Conservation (phyloP, 1,140 invertebrate species). For the Phenacoccus solenopsis region DNA sequence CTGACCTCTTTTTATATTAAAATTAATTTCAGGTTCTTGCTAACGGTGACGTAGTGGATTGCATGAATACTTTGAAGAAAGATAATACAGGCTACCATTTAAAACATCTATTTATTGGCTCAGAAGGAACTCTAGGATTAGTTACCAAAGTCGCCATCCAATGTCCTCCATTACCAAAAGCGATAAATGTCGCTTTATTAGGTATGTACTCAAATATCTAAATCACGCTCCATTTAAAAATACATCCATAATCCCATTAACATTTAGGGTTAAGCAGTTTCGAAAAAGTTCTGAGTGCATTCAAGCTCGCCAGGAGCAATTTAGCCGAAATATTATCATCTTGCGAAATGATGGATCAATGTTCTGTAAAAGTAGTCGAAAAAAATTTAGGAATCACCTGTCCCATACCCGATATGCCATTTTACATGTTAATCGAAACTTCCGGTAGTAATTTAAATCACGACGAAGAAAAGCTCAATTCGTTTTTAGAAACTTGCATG, state of each 20-base stretch:
- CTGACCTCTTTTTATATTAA: background rate
- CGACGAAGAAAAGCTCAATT: slow-evolving; percentile 73
- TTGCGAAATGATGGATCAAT: slow-evolving; percentile 79
- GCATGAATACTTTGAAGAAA: slow-evolving; percentile 76
- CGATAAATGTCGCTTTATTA: slow-evolving; percentile 73
- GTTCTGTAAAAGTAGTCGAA: slow-evolving; percentile 40
- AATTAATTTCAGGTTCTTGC: slow-evolving; percentile 57
- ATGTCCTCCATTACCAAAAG: slow-evolving; percentile 67
- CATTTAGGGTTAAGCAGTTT: slow-evolving; percentile 54
- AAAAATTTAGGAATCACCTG: slow-evolving; percentile 23
- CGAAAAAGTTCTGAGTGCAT: slow-evolving; percentile 60
- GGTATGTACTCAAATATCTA: slow-evolving; percentile 52
- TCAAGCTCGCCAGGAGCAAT: slow-evolving; percentile 52
- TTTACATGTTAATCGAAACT: slow-evolving; percentile 86
- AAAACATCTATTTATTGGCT: slow-evolving; percentile 94
- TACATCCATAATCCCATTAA: background rate
- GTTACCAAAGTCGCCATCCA: slow-evolving; percentile 86
- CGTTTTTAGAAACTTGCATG: slow-evolving; percentile 64
- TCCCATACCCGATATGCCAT: slow-evolving; percentile 46
- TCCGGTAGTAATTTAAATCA: slow-evolving; percentile 60
- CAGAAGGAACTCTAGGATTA: slow-evolving; percentile 90
- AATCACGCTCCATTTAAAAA: slow-evolving; percentile 19
- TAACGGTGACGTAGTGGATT: slow-evolving; percentile 74
- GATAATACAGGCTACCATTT: slow-evolving; percentile 96
- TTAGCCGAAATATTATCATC: slow-evolving; percentile 85